Base-by-base conservation (phyloP, 2,113 vertebrate genomes). In the Pitta sordida region DNA sequence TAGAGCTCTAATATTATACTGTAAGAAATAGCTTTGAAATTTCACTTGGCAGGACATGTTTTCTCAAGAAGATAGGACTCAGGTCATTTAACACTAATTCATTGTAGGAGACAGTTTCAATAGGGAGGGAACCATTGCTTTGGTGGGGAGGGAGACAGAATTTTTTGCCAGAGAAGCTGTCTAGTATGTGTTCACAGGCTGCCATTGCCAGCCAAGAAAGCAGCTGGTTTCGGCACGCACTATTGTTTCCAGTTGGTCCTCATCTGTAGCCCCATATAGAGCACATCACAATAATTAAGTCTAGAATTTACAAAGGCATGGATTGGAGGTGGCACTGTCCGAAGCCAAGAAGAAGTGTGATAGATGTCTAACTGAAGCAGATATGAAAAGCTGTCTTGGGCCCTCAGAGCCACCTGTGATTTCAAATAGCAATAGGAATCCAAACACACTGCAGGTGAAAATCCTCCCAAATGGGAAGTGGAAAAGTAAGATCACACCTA, bases 161-260 rank as follows among this genome's bases (percentile, higher is more conserved):
- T 68, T 94, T 65, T n/a, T 88, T 95, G 87, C 60, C 90, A 95
- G 85, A 67, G 85, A 70, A 95, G 48, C 84, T 87, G 24, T 91
- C 82, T 60, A 74, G 52, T 63, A 41, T 74, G n/a, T 86, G 24
- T 48, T 86, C 56, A 80, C 62, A 37, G 22, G 59, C 53, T 93
- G 48, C 29, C 1, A 0, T 36, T 86, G 93, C 87, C 91, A 94
- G 88, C 75, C 75, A 95, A 90, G 87, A 68, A 90, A 94, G 94
- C 94, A 96, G 78, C 91, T 96, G 95, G 84, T 95, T 95, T 96
- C 94, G 94, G 77, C 95, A 95, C 20, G 75, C 91, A 46, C 82
- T 94, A 74, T 95, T 96, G 91, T 96, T 95, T 96, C 94, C 95
- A 93, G 85, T 95, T 96, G 95, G 90, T 91, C 71, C 85, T 96